Evolutionary conservation across 1,140 invertebrate genomes (phyloP).

Genomic region (Gryllus bimaculatus): DNA sequence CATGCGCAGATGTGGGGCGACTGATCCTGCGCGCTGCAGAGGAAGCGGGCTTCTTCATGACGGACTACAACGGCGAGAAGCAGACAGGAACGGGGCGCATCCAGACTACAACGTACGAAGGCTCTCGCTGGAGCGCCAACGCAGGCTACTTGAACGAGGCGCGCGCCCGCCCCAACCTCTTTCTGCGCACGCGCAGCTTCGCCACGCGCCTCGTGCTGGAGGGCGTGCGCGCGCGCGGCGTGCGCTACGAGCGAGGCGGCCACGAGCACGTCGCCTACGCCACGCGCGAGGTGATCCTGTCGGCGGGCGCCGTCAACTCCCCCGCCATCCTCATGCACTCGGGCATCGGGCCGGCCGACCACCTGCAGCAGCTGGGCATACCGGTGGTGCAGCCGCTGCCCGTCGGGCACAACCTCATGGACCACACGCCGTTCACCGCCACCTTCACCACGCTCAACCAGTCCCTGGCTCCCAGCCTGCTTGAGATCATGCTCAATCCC

Average conservation of each 20-base stretch:
- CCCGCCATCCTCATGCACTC: slow-evolving; percentile 64
- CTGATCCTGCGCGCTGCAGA: neutral
- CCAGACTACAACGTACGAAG: neutral
- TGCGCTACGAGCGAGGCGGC: neutral
- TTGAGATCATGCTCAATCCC: neutral
- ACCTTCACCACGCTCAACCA: neutral
- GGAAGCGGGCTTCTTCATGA: slow-evolving; percentile 12
- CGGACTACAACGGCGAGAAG: neutral
- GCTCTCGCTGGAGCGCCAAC: neutral
- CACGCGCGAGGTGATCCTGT: slow-evolving; percentile 56
- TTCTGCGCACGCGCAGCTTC: neutral
- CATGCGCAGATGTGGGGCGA: neutral
- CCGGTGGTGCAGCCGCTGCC: slow-evolving; percentile 27
- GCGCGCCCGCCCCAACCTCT: neutral
- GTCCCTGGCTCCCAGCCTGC: neutral
- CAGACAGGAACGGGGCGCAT: neutral
- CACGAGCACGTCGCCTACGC: slow-evolving; percentile 17
- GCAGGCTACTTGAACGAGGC: neutral
- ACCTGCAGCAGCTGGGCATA: slow-evolving; percentile 41
- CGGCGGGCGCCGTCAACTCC: slow-evolving; percentile 59
- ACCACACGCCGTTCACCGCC: neutral
- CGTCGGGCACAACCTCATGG: neutral
- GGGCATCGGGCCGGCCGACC: slow-evolving; percentile 52
- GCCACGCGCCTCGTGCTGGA: neutral
- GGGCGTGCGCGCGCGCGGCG: neutral